phyloP scores from a whole-genome alignment of 2,888 invertebrate genomes.

The Meta bourneti region DNA sequence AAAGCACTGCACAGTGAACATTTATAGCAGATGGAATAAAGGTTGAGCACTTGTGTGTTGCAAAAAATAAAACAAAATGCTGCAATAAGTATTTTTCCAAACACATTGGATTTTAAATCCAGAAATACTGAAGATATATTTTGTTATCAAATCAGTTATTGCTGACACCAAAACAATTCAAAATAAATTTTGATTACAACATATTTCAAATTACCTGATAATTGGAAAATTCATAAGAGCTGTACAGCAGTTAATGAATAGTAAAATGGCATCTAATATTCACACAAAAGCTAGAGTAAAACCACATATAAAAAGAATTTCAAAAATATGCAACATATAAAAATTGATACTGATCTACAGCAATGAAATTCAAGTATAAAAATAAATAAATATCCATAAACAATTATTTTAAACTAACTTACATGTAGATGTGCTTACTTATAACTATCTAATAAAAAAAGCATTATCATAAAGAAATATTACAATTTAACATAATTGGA shows the following conservation, averaged over 20 bases:
- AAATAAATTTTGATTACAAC: no score
- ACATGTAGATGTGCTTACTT: not conserved
- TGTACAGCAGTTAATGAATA: not conserved
- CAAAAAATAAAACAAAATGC: no score
- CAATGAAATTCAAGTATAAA: not conserved
- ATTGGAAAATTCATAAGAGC: no score
- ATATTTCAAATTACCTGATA: no score
- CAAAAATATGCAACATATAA: conserved; percentile 5
- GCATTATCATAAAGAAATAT: not conserved
- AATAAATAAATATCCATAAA: conserved; percentile 8
- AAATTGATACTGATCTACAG: conserved; percentile 3
- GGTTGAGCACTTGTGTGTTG: no score
- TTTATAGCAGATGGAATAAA: no score
- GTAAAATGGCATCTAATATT: not conserved
- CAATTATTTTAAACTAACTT: not conserved
- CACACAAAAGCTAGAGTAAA: conserved; percentile 1
- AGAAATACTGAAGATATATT: no score
- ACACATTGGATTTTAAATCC: no score
- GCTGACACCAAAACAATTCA: no score
- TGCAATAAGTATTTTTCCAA: no score
- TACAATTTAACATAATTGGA: not conserved
- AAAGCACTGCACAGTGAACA: no score
- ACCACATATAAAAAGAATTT: conserved; percentile 13
- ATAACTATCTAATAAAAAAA: not conserved
- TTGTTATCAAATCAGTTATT: no score